Conservation (phyloP, 2,888 invertebrate genomes). For the Empis stercorea region DNA sequence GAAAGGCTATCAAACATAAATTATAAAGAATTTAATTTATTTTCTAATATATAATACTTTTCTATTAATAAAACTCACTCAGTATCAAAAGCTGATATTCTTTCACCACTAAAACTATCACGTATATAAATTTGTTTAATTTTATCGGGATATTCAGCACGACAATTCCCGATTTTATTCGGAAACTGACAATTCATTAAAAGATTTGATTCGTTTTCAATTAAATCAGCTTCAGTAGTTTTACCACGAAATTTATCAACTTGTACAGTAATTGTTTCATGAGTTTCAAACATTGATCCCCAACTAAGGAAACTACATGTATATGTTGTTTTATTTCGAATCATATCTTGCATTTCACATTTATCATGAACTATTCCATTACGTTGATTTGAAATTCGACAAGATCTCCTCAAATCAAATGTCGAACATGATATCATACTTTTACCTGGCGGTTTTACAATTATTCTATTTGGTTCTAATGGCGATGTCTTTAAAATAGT, state of each 20-base stretch:
- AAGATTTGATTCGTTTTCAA: conserved; percentile 10
- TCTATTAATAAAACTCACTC: conserved; percentile 14
- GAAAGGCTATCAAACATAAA: neutral
- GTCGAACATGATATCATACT: conserved; percentile 14
- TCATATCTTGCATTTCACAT: conserved; percentile 16
- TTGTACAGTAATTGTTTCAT: conserved; percentile 18
- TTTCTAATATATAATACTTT: neutral
- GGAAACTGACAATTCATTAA: conserved; percentile 16
- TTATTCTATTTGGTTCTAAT: conserved; percentile 14
- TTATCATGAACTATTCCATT: conserved; percentile 14
- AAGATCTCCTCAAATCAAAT: conserved; percentile 11
- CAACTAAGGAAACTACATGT: conserved; percentile 18
- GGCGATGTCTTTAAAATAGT: conserved; percentile 9
- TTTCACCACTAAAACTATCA: conserved; percentile 18
- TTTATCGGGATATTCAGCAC: conserved; percentile 19
- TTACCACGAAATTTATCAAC: neutral
- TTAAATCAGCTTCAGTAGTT: conserved; percentile 14
- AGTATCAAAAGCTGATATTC: conserved; percentile 19
- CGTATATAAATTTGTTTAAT: conserved; percentile 16
- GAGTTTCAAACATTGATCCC: conserved; percentile 17
- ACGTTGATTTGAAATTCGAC: conserved; percentile 16
- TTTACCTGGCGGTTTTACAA: conserved; percentile 15
- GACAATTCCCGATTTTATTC: conserved; percentile 13
- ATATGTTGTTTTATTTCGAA: conserved; percentile 17
- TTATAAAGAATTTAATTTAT: too few relatives aligned